Evolutionary conservation across 2,888 invertebrate genomes (phyloP), one percentile per base, ranked within the genome.

Genomic region (Macaria notata): DNA sequence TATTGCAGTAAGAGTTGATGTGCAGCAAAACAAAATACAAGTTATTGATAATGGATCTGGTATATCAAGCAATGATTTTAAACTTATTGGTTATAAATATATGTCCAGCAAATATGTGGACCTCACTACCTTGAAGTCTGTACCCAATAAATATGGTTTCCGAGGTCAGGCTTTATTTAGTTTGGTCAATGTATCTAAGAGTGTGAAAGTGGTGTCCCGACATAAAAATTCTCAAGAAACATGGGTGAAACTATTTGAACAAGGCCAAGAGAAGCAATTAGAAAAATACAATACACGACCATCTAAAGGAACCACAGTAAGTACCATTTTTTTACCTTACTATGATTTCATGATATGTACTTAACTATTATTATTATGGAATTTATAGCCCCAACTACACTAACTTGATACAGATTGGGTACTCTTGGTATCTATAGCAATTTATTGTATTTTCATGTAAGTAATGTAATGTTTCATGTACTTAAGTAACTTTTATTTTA

Each of bases 31-130:
- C 69, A 92, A 90, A 65, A 90, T 97, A 64, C 95, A 95, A 92
- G 94, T 96, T 4, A 91, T 96, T 42, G 97, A 97, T 76, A 96
- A 96, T 87, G 96, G 96, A 2, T 69, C 64, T 66, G 97, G 97
- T 3, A 93, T 97, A 36, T 68, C 82, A 3, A 79, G 85, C 67
- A 71, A 81, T 31, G 92, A 94, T 73, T 86, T 96, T 59, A 73
- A 88, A 47, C 63, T 83, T 31, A 73, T 95, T 48, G 96, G 95
- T 9, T 79, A 88, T 65, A 92, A 93, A 63, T 92, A 94, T 70
- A 86, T 92, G 71, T 94, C 95, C 0, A 95, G 93, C 76, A 95
- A 95, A 84, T 93, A 93, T 68, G 81, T 86, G 44, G 83, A 89
- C 55, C 56, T 93, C 4, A 69, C 79, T 19, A 93, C 93, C 59